Evolutionary conservation across 2,888 invertebrate species (phyloP).

Genomic region (Pantelozetes paolii): DNA sequence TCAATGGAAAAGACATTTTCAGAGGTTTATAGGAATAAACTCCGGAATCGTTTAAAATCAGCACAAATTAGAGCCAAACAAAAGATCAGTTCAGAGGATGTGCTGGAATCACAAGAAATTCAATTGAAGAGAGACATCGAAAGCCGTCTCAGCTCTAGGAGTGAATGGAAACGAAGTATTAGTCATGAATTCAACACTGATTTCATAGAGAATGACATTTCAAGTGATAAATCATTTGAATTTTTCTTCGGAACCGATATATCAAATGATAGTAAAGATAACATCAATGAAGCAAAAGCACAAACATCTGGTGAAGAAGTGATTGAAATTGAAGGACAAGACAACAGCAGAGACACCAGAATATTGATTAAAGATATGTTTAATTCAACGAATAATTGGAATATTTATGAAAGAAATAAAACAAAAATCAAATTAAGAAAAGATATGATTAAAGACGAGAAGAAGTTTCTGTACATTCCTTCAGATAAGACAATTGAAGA

Average conservation of each 20-base stretch:
- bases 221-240: background rate
- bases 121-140: constrained; percentile 14
- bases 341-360: background rate
- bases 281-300: too few species aligned
- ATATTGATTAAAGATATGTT: constrained; percentile 21
- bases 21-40: constrained; percentile 16
- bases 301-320: constrained; percentile 4
- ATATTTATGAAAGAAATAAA: constrained; percentile 1
- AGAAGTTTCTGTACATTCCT: background rate
- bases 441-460: background rate
- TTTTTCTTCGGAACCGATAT: constrained; percentile 12
- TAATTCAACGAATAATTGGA: background rate
- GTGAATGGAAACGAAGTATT: background rate
- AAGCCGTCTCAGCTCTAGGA: background rate
- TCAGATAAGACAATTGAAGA: background rate
- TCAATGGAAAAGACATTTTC: constrained; percentile 22
- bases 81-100: background rate
- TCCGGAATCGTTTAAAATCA: constrained; percentile 16
- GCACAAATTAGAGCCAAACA: background rate
- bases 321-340: constrained; percentile 18
- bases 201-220: background rate
- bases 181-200: background rate
- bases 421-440: background rate
- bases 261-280: background rate
- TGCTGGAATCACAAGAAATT: background rate